A percentile compares a stretch with the other conserved stretches of the same genome.
These are phyloP conservation scores for Trichogramma evanescens DNA, from an alignment of 2,888 invertebrate genomes.

Conservation along the genomic window DNA sequence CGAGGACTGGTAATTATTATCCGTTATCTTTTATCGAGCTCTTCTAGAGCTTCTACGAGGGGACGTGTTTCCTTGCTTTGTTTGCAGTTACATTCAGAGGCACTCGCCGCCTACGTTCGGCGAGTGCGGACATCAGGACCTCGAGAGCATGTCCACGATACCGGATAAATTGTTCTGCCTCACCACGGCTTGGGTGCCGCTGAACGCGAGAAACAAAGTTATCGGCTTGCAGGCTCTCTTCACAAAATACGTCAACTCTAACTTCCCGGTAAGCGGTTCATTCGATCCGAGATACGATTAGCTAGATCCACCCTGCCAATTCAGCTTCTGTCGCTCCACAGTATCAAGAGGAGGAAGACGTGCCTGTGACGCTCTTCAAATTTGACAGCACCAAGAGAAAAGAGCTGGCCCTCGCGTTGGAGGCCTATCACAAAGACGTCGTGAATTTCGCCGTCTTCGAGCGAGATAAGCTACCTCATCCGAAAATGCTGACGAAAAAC, in stretches of 20 bases:
- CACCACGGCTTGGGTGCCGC: conserved; percentile 36
- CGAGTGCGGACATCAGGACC: too few relatives aligned
- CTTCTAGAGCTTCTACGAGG: too few relatives aligned
- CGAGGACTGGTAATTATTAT: conserved; percentile 35
- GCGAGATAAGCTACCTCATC: conserved; percentile 39
- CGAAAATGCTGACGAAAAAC: conserved; percentile 35
- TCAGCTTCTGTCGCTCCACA: conserved; percentile 17
- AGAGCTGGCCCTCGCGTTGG: conserved; percentile 38
- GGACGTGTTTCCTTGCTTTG: neutral
- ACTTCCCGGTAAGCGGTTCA: conserved; percentile 32
- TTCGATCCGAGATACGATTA: neutral
- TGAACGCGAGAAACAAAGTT: conserved; percentile 38
- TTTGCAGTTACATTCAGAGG: conserved; percentile 9
- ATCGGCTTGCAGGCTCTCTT: conserved; percentile 38
- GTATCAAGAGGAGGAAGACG: conserved; percentile 38
- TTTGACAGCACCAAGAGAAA: conserved; percentile 40
- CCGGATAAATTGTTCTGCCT: conserved; percentile 13
- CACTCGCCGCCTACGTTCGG: conserved; percentile 1
- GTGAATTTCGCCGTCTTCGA: conserved; percentile 42
- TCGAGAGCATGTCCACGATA: too few relatives aligned
- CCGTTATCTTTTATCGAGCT: too few relatives aligned
- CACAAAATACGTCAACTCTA: conserved; percentile 35
- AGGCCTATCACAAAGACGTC: conserved; percentile 38
- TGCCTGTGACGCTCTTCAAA: conserved; percentile 42
- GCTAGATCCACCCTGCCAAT: neutral